A percentile compares a stretch with the other conserved stretches of the same genome.
Evolutionary conservation across 2,797 vertebrate genomes (phyloP).

Genomic region (Oreonectes daqikongensis): DNA sequence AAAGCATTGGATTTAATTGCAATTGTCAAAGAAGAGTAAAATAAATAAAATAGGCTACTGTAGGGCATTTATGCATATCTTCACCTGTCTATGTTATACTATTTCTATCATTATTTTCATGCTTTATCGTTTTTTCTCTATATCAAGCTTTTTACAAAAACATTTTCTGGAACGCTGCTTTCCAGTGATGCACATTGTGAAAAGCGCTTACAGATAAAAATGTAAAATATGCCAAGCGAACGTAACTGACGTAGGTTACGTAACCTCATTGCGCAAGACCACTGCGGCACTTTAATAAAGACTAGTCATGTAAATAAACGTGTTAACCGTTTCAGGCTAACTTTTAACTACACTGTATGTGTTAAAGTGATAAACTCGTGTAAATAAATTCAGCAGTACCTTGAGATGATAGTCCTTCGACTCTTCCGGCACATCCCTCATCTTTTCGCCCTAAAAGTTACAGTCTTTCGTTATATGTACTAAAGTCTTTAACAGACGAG

Average conservation of each 20-base stretch:
- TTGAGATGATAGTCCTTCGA: slow-evolving; percentile 60
- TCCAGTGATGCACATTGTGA: too few species aligned
- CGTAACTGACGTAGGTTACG: neutral
- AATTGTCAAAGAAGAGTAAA: too few species aligned
- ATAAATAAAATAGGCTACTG: too few species aligned
- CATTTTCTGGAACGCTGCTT: too few species aligned
- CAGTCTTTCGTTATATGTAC: neutral
- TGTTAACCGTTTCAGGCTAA: neutral
- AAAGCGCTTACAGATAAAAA: neutral
- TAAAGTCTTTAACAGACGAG: neutral
- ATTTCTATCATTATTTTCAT: too few species aligned
- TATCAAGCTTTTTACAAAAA: too few species aligned
- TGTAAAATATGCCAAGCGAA: neutral
- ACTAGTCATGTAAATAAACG: too few species aligned
- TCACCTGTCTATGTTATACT: too few species aligned
- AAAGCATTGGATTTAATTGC: neutral
- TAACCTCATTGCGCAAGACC: neutral
- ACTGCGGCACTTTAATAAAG: too few species aligned
- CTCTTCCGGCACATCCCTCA: slow-evolving; percentile 57
- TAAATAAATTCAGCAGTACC: slow-evolving; percentile 26
- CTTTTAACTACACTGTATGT: neutral
- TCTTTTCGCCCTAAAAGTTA: slow-evolving; percentile 19
- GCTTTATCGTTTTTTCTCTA: too few species aligned
- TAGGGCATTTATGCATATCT: too few species aligned
- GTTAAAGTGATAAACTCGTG: too few species aligned